Percentiles rank a stretch among this genome's conserved stretches.
Conservation (phyloP, 2,888 invertebrate species). For the Pachymerium ferrugineum region DNA sequence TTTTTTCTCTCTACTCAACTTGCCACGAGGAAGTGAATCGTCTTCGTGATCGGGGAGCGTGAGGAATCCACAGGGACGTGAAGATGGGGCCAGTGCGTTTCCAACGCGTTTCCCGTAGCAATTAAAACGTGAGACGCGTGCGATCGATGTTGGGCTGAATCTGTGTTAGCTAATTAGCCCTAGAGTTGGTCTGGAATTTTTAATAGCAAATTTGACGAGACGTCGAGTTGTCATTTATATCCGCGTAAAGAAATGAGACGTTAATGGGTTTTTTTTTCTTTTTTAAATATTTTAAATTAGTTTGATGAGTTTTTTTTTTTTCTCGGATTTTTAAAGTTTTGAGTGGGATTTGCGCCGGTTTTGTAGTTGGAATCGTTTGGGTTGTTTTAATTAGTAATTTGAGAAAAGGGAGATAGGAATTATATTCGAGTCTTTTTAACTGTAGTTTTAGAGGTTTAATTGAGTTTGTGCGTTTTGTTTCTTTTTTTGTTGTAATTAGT, state of each 20-base stretch:
- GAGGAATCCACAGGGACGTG: background rate
- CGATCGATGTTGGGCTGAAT: background rate
- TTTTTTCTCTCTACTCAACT: no score
- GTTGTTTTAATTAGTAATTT: no score
- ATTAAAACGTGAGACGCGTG: constrained; percentile 3
- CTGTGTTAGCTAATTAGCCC: constrained; percentile 6
- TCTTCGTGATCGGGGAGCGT: no score
- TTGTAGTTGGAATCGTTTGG: no score
- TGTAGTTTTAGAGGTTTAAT: no score
- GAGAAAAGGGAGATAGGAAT: no score
- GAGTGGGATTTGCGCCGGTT: background rate
- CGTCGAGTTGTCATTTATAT: background rate
- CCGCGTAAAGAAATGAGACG: background rate
- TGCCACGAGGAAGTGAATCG: background rate
- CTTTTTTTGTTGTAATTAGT: no score
- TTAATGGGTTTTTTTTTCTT: background rate
- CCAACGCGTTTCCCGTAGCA: background rate
- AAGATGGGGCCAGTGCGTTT: background rate
- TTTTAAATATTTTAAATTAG: background rate
- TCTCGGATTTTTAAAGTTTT: background rate
- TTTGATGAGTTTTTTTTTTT: background rate
- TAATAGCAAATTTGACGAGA: constrained; percentile 15
- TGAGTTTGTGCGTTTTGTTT: no score
- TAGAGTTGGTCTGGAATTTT: background rate
- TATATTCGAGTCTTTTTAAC: no score